phyloP scores from a whole-genome alignment of 2,113 vertebrate species.

The Salvelinus alpinus region DNA sequence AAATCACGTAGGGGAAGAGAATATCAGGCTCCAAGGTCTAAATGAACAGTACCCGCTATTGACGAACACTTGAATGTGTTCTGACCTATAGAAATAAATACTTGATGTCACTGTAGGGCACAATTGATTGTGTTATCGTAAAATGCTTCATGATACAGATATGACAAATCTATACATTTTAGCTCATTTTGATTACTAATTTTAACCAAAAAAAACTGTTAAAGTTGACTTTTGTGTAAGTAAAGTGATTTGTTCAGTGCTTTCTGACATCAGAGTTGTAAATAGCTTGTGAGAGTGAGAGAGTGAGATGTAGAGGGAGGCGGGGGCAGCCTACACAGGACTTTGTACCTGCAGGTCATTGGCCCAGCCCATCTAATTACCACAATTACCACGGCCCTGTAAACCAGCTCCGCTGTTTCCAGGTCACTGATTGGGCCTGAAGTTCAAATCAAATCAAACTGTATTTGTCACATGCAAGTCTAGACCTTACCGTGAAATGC shows the following conservation, averaged over 20 bases:
- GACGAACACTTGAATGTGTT: slow-evolving; percentile 15
- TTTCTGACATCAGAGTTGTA: slow-evolving; percentile 38
- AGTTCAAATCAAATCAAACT: neutral
- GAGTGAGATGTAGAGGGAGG: neutral
- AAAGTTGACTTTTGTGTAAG: slow-evolving; percentile 10
- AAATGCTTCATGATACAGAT: neutral
- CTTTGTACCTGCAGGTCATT: slow-evolving; percentile 32
- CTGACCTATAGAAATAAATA: neutral
- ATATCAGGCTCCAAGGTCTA: too few relatives aligned
- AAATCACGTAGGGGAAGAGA: too few relatives aligned
- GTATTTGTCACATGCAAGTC: too few relatives aligned
- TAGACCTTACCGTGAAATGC: too few relatives aligned
- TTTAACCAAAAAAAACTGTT: neutral
- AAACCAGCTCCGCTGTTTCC: slow-evolving; percentile 28
- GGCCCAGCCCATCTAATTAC: slow-evolving; percentile 44
- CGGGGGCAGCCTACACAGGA: neutral
- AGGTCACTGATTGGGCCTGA: slow-evolving; percentile 22
- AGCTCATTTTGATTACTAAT: neutral
- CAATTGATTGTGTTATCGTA: slow-evolving; percentile 44
- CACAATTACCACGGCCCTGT: neutral
- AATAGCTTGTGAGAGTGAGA: slow-evolving; percentile 34
- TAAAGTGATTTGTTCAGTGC: slow-evolving; percentile 36
- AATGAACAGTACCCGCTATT: neutral
- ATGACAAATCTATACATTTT: neutral
- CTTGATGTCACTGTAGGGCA: neutral